Base-by-base conservation (phyloP, 2,797 vertebrate genomes). In the Oryzias dopingdopingensis region DNA sequence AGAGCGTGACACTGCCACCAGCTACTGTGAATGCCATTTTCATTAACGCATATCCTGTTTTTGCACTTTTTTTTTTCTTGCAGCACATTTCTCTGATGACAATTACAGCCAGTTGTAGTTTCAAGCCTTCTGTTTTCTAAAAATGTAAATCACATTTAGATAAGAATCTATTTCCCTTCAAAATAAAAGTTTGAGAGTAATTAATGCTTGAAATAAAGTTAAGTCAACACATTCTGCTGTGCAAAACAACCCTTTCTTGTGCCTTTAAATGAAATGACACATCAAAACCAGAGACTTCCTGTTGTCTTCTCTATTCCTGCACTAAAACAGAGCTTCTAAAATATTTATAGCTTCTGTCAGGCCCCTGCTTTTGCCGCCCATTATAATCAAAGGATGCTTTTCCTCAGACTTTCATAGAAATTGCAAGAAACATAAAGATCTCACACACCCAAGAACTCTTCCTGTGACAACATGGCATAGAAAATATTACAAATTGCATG, bases 261-360 rank as follows among this genome's bases (percentile, higher is more conserved):
- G 53, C 68, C 14, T 46, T 62, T 56, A 79, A 81, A 79, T 65
- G 70, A 89, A 69, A 75, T 79, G 69, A 69, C 59, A 47, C 76
- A 75, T 85, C 70, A 79, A 81, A 86, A 83, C 13, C 40, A 88
- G 86, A 80, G 74, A 82, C 67, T 81, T 89, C 89, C 84, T 85
- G 79, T 84, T 86, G 81, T 87, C 80, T 77, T 64, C 66, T 79
- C 61, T 48, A 14, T 72, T 59, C 65, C 47, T 22, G 62, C 65
- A 74, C 83, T 89, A 86, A 91, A 90, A 86, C 65, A 52, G 76
- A 86, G 72, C 64, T 55, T 66, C 67, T 92, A 76, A 91, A 92
- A 91, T 91, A 92, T 91, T 91, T 81, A 92, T 91, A 89, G 80
- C 66, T 48, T 67, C 76, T 77, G 82, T 88, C 88, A 85, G 83